phyloP scores from a whole-genome alignment of 2,797 vertebrate genomes.

The Phataginus tricuspis region DNA sequence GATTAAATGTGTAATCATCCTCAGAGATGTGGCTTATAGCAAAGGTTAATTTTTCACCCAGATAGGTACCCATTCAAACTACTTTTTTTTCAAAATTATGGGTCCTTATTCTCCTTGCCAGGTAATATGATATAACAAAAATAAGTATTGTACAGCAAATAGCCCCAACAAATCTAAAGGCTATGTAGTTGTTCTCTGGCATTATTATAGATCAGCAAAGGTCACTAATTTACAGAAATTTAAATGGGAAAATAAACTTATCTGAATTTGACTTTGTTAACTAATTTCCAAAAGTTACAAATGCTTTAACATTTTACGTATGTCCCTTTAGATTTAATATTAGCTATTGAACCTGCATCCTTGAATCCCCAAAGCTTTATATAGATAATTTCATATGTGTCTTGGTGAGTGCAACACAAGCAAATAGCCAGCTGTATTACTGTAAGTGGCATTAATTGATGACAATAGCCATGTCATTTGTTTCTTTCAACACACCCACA shows the following conservation, averaged over 20 bases:
- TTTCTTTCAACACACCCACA: conserved; percentile 61
- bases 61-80: not conserved
- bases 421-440: conserved; percentile 73
- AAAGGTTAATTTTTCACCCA: not conserved
- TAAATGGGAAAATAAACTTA: not conserved
- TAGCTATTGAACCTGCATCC: conserved; percentile 59
- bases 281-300: not conserved
- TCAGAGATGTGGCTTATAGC: not conserved
- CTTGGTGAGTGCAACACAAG: conserved; percentile 65
- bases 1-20: not conserved
- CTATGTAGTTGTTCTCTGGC: not conserved
- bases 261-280: not conserved
- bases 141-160: not conserved
- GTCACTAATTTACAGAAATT: not conserved
- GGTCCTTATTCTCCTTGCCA: not conserved
- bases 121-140: not conserved
- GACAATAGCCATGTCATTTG: conserved; percentile 50
- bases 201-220: not conserved
- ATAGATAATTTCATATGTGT: conserved; percentile 68
- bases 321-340: not conserved
- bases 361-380: conserved; percentile 67
- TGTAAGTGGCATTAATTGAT: not conserved
- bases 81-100: not conserved
- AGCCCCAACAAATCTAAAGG: not conserved
- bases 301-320: conserved; percentile 61